A percentile compares a stretch with the other conserved stretches of the same genome.
Evolutionary conservation across 2,797 vertebrate species (phyloP).

Genomic region (Pantherophis vulpinus): DNA sequence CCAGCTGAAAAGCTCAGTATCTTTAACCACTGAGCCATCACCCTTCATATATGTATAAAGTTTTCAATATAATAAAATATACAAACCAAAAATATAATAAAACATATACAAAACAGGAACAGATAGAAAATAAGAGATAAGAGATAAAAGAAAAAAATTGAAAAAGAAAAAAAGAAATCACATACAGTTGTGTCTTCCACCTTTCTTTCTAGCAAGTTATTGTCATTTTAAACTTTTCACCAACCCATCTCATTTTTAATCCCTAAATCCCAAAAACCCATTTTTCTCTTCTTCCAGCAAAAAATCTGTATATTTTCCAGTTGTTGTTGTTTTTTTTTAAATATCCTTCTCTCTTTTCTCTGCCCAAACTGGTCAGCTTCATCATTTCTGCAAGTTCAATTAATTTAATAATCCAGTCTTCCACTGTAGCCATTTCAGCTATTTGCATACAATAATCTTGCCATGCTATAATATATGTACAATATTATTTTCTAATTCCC

Average conservation of each 20-base stretch:
- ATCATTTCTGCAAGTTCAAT: neutral
- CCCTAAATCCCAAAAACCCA: neutral
- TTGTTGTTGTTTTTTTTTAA: neutral
- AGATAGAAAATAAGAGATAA: neutral
- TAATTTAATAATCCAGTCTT: neutral
- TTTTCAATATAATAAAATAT: neutral
- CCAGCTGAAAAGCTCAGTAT: too few species aligned
- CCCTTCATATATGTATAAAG: too few species aligned
- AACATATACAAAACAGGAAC: neutral
- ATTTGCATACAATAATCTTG: neutral
- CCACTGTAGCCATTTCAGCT: neutral
- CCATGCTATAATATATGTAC: neutral
- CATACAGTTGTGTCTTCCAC: neutral
- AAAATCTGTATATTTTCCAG: neutral
- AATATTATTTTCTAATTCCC: neutral
- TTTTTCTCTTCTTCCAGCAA: neutral
- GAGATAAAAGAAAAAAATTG: neutral
- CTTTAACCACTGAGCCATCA: too few species aligned
- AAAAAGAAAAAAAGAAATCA: neutral
- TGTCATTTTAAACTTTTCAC: neutral
- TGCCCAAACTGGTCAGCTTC: neutral
- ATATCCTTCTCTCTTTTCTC: neutral
- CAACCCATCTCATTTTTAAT: neutral
- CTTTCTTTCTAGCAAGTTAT: neutral
- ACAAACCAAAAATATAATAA: neutral